Conservation (phyloP, 2,113 vertebrate genomes). For the Chroicocephalus ridibundus region DNA sequence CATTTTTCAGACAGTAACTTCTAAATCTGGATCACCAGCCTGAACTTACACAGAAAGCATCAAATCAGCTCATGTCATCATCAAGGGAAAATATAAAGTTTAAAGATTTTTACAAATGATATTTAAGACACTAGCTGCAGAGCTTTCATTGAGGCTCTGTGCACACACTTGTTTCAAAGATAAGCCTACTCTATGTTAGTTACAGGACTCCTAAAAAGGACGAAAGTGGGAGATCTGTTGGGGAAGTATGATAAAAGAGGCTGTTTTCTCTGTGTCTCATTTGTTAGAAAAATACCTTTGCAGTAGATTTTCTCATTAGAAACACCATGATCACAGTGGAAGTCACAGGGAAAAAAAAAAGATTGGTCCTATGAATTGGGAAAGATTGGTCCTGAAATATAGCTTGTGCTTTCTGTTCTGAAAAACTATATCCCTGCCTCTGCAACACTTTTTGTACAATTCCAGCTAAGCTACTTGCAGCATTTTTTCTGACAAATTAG, state of each 20-base stretch:
- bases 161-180: neutral
- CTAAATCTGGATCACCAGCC: neutral
- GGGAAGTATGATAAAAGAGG: neutral
- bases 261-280: neutral
- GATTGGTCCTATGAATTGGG: neutral
- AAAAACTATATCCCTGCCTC: neutral
- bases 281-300: neutral
- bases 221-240: neutral
- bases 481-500: neutral
- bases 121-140: neutral
- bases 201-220: neutral
- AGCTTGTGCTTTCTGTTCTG: neutral
- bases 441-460: neutral
- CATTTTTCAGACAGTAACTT: neutral
- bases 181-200: neutral
- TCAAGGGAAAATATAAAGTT: neutral
- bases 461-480: neutral
- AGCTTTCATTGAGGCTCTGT: neutral
- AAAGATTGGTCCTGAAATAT: neutral
- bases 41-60: neutral
- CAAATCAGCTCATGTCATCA: neutral
- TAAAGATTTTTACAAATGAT: neutral
- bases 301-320: neutral
- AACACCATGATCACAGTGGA: neutral
- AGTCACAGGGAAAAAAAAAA: neutral